Evolutionary conservation across 2,888 invertebrate genomes (phyloP), one percentile per base, ranked within the genome.

Genomic region (Caenorhabditis sp.): DNA sequence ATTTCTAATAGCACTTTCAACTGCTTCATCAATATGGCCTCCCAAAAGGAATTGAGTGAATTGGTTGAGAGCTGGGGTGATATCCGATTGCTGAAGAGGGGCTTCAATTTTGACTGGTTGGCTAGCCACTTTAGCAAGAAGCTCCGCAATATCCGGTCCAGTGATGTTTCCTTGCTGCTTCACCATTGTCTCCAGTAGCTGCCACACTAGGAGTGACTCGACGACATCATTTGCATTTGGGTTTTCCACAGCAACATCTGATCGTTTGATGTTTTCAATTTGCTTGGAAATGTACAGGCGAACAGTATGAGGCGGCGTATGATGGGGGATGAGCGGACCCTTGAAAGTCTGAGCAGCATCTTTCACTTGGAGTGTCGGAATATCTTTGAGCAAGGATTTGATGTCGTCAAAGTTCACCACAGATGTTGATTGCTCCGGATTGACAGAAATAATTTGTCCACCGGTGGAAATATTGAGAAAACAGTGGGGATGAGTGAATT

Each of bases 21-120:
- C 84, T 9, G 90, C 90, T 72, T 90, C 90, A 68, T 90, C 90
- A 32, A 90, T 77, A 65, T 89, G 87, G 18, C 90, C 90, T 24
- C 87, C 85, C 8, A 90, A 83, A 32, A 90, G 77, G 67, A 84
- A 90, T 9, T 87, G 62, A 2, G 89, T 87, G 58, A 89, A 89
- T 20, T 68, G 56, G 11, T 88, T 89, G 28, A 84, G 76, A 5
- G 81, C 83, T 13, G 67, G 78, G 1, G 83, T 80, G 13, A 88
- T 87, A 26, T 80, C 65, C 6, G 84, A 61, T 15, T 62, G 70
- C 22, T 80, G 76, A 22, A 67, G 62, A 32, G 71, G 70, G 0
- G 72, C 80, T 32, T 68, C 62, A 11, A 80, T 58, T 15, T 72
- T 71, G 8, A 71, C 53, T 6, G 70, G 58, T 11, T 64, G 37